Evolutionary conservation across 1,140 invertebrate genomes (phyloP).

Genomic region (Anoplophora glabripennis): DNA sequence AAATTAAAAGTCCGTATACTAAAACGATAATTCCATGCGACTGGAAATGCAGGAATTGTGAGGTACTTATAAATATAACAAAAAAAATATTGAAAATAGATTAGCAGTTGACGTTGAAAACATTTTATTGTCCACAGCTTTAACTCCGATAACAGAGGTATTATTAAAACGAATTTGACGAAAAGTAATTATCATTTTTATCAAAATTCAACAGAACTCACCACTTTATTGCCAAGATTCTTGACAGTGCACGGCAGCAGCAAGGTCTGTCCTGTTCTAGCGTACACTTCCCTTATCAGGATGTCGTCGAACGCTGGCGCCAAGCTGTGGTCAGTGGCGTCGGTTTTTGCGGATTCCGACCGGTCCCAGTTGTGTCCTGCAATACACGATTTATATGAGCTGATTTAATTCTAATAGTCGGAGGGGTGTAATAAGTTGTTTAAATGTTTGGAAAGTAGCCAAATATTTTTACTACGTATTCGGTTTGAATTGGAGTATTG

Average conservation of each 20-base stretch:
- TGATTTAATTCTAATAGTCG: conserved; percentile 1
- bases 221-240: conserved; percentile 59
- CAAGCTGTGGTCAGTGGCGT: conserved; percentile 5
- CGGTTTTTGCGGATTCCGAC: conserved; percentile 2
- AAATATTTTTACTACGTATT: too few relatives aligned
- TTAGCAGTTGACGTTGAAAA: too few relatives aligned
- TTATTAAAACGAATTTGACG: too few relatives aligned
- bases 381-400: conserved; percentile 23
- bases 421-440: not conserved
- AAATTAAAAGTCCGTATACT: too few relatives aligned
- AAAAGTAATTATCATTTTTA: too few relatives aligned
- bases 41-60: too few relatives aligned
- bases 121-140: too few relatives aligned
- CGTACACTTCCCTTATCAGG: conserved; percentile 35
- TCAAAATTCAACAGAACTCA: conserved; percentile 46
- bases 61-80: too few relatives aligned
- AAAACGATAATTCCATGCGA: too few relatives aligned
- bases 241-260: conserved; percentile 61
- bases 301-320: conserved; percentile 37
- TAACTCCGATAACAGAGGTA: too few relatives aligned
- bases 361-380: conserved; percentile 22
- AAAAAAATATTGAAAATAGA: too few relatives aligned
- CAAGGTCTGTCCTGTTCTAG: conserved; percentile 54
- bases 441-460: not conserved
- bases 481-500: too few relatives aligned